These are phyloP conservation scores for Schlechtendalia chinensis DNA, from an alignment of 1,140 invertebrate species.

Conservation along the genomic window DNA sequence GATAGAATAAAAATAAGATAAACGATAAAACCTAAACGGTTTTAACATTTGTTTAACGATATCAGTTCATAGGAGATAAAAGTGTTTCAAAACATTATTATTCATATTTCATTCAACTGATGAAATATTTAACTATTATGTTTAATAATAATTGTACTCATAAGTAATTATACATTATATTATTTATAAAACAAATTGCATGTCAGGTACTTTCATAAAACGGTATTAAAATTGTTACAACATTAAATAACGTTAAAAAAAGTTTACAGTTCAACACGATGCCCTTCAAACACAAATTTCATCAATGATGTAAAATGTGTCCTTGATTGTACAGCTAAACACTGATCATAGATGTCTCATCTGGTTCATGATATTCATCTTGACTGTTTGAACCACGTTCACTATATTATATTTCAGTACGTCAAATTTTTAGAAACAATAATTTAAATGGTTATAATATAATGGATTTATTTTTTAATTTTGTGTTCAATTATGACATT, in stretches of 20 bases:
- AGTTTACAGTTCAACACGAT: not conserved
- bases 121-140: no score
- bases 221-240: slow-evolving; percentile 9
- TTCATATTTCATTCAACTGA: not conserved
- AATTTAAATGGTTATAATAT: not conserved
- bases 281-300: slow-evolving; percentile 18
- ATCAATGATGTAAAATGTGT: slow-evolving; percentile 7
- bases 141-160: not conserved
- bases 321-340: not conserved
- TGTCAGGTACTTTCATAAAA: not conserved
- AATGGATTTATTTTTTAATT: not conserved
- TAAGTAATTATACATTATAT: not conserved
- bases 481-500: no score
- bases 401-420: not conserved
- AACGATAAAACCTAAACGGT: no score
- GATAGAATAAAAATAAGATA: no score
- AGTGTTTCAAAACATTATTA: not conserved
- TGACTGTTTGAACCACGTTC: not conserved
- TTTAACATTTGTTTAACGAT: no score
- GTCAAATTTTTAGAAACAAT: not conserved
- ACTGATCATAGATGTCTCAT: not conserved
- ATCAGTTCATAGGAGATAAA: no score
- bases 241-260: not conserved
- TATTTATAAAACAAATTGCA: not conserved
- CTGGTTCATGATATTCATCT: not conserved